Conservation (phyloP, 2,888 invertebrate species). For the Pardosa pseudoannulata region DNA sequence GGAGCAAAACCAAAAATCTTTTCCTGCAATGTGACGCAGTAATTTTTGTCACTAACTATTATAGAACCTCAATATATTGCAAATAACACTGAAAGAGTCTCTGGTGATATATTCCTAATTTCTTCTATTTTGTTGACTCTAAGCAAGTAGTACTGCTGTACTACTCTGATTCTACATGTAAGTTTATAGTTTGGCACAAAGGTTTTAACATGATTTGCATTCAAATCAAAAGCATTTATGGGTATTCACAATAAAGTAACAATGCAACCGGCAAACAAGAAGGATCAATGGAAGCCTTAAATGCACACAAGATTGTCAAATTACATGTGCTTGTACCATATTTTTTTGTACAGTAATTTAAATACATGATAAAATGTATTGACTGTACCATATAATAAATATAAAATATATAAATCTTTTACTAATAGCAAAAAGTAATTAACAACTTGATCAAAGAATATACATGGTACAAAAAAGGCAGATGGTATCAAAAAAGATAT, state of each 20-base stretch:
- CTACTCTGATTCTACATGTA: constrained; percentile 21
- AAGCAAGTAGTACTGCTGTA: not conserved
- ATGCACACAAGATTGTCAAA: constrained; percentile 57
- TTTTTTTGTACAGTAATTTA: constrained; percentile 37
- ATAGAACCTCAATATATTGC: too few relatives aligned
- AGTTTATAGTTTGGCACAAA: constrained; percentile 39
- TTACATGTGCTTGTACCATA: constrained; percentile 44
- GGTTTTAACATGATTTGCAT: not conserved
- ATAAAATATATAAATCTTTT: constrained; percentile 31
- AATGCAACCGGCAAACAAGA: constrained; percentile 11
- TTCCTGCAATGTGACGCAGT: too few relatives aligned
- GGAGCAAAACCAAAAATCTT: too few relatives aligned
- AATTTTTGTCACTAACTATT: too few relatives aligned
- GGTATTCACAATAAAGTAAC: not conserved
- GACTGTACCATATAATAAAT: constrained; percentile 14
- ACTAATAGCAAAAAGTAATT: constrained; percentile 35
- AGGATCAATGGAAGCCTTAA: constrained; percentile 22
- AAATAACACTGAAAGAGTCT: not conserved
- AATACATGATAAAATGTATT: constrained; percentile 22
- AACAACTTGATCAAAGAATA: constrained; percentile 21
- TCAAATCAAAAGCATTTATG: not conserved
- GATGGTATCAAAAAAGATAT: constrained; percentile 12
- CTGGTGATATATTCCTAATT: not conserved
- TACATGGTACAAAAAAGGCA: constrained; percentile 21
- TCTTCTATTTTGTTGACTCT: not conserved